These are phyloP conservation scores for Deilephila elpenor DNA, from an alignment of 2,888 invertebrate species.

Conservation along the genomic window DNA sequence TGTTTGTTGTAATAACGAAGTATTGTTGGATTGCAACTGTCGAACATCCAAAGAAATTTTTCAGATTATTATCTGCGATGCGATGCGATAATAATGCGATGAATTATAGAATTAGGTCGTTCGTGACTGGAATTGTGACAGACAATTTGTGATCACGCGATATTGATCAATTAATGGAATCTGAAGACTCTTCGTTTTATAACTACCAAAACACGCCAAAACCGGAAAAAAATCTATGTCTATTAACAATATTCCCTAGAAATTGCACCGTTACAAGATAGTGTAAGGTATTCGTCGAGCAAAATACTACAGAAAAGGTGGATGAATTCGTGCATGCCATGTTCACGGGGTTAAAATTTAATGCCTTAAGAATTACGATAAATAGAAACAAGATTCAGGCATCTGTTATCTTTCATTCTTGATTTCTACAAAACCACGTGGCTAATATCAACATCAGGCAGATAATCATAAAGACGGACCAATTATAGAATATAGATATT, in stretches of 20 bases:
- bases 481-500: background rate
- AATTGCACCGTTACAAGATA: background rate
- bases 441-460: background rate
- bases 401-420: background rate
- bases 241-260: background rate
- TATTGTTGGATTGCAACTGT: background rate
- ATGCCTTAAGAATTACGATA: no score
- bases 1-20: no score
- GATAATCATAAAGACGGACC: no score
- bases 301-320: no score
- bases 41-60: no score
- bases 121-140: background rate
- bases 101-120: constrained; percentile 3
- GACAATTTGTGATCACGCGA: constrained; percentile 1
- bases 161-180: constrained; percentile 2
- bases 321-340: no score
- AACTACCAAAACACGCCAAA: background rate
- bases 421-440: background rate
- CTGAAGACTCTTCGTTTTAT: background rate
- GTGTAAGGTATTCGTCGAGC: no score
- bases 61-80: no score
- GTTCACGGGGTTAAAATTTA: no score
- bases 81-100: background rate
- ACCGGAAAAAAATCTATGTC: background rate
- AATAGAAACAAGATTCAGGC: background rate